Evolutionary conservation across 1,140 invertebrate species (phyloP), one percentile per base, ranked within the genome.

Genomic region (Orussus abietinus): DNA sequence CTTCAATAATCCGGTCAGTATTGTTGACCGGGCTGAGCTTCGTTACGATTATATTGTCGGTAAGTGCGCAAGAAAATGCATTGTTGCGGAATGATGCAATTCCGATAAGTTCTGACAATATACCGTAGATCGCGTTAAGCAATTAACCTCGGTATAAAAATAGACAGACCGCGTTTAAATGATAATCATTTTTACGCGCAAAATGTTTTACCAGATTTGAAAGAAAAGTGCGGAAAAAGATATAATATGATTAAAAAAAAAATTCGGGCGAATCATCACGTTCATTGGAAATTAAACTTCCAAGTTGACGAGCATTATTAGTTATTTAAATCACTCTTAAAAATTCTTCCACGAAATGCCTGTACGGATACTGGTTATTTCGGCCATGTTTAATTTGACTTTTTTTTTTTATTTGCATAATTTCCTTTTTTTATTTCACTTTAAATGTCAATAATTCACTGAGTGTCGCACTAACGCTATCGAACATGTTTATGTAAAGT

Each of bases 11-110:
- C 66, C 69, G n/a, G 35, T 49, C 3, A 69, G 68, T 38, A 34
- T 72, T 19, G 54, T 62, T 29, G 49, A 66, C 38, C 36, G 57
- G 28, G 62, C 68, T 0, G 37, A 59, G 10, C 43, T 47, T 19
- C 48, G 54, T 28, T 72, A 71, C 38, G 69, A 72, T 51, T 72
- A 70, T 43, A 59, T 72, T 25, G 44, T 72, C 3, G 68, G 69
- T 71, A 36, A 63, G 66, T 40, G 21, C 13, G 14, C 42, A 3
- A 14, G n/a, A n/a, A n/a, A n/a, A n/a, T n/a, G n/a, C n/a, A n/a
- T n/a, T n/a, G n/a, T 26, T 26, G 25, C 25, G 7, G n/a, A 7
- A 26, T 7, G 7, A 26, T 26, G 25, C 25, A 26, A 26, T 7
- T n/a, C n/a, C n/a, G n/a, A n/a, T n/a, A n/a, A n/a, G n/a, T n/a